phyloP scores from a whole-genome alignment of 2,888 invertebrate species.

The Eristalis pertinax region DNA sequence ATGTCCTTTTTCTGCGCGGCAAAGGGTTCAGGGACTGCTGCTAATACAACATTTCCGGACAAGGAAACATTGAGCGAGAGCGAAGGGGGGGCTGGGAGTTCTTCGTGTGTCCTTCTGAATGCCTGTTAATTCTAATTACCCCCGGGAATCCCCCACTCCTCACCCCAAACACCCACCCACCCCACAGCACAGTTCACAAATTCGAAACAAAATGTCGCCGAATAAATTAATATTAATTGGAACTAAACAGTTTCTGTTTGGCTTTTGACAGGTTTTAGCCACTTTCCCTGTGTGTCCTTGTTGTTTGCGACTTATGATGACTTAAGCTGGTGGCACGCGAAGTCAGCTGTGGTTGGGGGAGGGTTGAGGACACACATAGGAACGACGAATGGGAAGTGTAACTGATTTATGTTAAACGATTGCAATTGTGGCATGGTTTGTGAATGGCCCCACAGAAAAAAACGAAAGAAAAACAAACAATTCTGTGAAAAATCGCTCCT shows the following conservation, averaged over 20 bases:
- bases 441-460: neutral
- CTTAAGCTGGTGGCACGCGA: conserved; percentile 21
- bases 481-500: conserved; percentile 12
- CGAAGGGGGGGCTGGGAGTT: neutral
- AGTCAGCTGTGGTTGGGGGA: conserved; percentile 37
- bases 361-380: neutral
- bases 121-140: conserved; percentile 67
- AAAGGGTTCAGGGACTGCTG: neutral
- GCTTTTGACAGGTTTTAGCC: conserved; percentile 42
- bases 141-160: neutral
- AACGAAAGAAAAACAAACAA: neutral
- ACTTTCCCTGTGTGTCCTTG: neutral
- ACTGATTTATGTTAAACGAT: conserved; percentile 56
- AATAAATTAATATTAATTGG: conserved; percentile 66
- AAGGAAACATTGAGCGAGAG: neutral
- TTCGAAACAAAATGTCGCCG: conserved; percentile 45
- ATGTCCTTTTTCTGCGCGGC: conserved; percentile 10
- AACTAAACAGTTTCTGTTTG: conserved; percentile 64
- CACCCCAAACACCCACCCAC: neutral
- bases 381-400: conserved; percentile 36
- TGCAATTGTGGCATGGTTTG: conserved; percentile 11
- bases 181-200: conserved; percentile 16
- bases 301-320: neutral
- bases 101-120: conserved; percentile 23
- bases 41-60: conserved; percentile 53